Base-by-base conservation (phyloP, 2,113 vertebrate genomes). In the Falcunculus frontatus region DNA sequence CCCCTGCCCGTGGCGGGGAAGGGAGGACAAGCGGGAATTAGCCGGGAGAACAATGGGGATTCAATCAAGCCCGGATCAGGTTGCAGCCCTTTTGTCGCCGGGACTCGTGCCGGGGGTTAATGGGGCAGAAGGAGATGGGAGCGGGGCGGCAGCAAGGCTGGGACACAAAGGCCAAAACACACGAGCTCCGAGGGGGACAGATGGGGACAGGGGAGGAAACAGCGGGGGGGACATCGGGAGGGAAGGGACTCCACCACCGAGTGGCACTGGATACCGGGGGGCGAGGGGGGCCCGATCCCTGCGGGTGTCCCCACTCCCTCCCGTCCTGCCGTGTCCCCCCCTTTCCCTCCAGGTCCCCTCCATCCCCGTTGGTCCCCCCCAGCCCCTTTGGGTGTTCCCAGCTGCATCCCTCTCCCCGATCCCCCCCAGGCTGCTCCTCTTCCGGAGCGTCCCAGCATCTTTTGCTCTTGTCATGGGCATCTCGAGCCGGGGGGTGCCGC, bases 91-190 rank as follows among this genome's bases (percentile, higher is more conserved):
- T 96, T 99, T 98, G 98, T 99, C 97, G 98, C 98, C 93, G 90
- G 96, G 98, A 96, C 98, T 98, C 97, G 97, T 98, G 98, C 98
- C 98, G 98, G 97, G 98, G 98, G 98, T 98, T 99, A 99, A 99
- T 99, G 99, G 99, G 98, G 98, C 98, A 99, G 99, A 99, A 99
- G 97, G 98, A 98, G 98, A 98, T 98, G 98, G 98, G 96, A 96
- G 98, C 74, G 94, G 98, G 97, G 97, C 96, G 98, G 97, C 98
- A 98, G 98, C 98, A 96, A 97, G 96, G 90, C 95, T 90, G 94
- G 95, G 97, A 98, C 98, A 99, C 98, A 99, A 99, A 98, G 98
- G 98, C 98, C 95, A 96, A 98, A 98, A 97, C 94, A 98, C 98
- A 98, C 98, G 80, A 80, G 96, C 96, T 95, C 96, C 79, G 97